A percentile compares a stretch with the other conserved stretches of the same genome.
Evolutionary conservation across 1,140 invertebrate species (phyloP).

Genomic region (Subanguina moxae): DNA sequence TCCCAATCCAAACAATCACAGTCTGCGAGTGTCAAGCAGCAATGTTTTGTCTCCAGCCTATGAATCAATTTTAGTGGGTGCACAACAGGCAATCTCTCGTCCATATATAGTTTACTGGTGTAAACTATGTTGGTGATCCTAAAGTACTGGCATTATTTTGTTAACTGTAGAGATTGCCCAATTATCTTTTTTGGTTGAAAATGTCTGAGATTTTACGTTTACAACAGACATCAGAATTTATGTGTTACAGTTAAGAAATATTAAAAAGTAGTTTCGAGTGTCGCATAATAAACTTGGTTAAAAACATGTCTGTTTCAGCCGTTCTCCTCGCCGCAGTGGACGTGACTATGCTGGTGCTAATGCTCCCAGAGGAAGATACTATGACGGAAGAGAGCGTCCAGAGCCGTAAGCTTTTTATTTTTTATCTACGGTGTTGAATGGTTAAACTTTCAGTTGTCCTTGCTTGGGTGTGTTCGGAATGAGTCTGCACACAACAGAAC

Average conservation of each 20-base stretch:
- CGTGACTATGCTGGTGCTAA: not conserved
- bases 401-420: constrained; percentile 10
- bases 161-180: too few species aligned
- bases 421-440: too few species aligned
- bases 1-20: constrained; percentile 1
- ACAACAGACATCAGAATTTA: too few species aligned
- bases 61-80: not conserved
- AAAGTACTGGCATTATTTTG: not conserved
- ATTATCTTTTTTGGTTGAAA: not conserved
- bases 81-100: not conserved
- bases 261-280: not conserved
- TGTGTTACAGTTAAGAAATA: too few species aligned
- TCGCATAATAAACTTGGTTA: too few species aligned
- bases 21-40: constrained; percentile 8
- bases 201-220: not conserved
- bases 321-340: constrained; percentile 14
- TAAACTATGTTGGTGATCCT: not conserved
- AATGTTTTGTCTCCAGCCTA: not conserved
- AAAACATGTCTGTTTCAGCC: constrained; percentile 1
- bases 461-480: constrained; percentile 45
- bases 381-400: constrained; percentile 36
- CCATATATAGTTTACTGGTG: not conserved
- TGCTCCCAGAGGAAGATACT: constrained; percentile 11
- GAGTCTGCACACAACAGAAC: constrained; percentile 33
- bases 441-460: constrained; percentile 1